Evolutionary conservation across 1,140 invertebrate genomes (phyloP), one percentile per base, ranked within the genome.

Genomic region (Artemia franciscana): DNA sequence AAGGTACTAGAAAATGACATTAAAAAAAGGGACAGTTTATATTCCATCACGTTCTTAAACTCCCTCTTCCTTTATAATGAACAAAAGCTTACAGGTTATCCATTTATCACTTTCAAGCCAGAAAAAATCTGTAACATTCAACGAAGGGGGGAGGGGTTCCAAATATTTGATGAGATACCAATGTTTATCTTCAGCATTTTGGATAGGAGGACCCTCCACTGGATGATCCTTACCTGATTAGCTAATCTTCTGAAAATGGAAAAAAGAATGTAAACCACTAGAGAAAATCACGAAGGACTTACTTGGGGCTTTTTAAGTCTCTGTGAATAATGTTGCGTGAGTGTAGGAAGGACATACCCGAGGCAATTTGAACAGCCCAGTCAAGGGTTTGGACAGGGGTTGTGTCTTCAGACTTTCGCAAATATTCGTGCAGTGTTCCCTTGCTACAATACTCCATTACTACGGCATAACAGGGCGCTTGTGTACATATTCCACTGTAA

Each of bases 361-460:
- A 79, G 5, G 92, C 91, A 62, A 98, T 95, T 74, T 96, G 90
- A 72, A 89, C 91, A 4, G 91, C 83, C 92, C 92, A 98, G 58
- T 84, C 83, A 4, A 92, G 81, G 30, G 96, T 80, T 70, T 86
- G 80, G 30, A 78, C 76, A 5, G 91, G 91, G 57, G 88, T 82
- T 67, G 97, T 84, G 65, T 80, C 74, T 68, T 85, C 79, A 62
- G 84, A 82, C 62, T 84, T 84, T 67, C 84, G 82, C 5, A 98
- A 76, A 66, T 94, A 79, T 70, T 94, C 88, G 70, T 92, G 95
- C 18, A 98, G 77, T 28, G 91, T 86, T 9, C 94, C 94, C 71
- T 89, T 88, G 2, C 91, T 89, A 72, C 94, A 98, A 73, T 84
- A 98, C 72, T 98, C 94, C 94, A 98, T 98, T 21, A 98, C 83